Evolutionary conservation across 2,113 vertebrate species (phyloP).

Genomic region (Lampris incognitus): DNA sequence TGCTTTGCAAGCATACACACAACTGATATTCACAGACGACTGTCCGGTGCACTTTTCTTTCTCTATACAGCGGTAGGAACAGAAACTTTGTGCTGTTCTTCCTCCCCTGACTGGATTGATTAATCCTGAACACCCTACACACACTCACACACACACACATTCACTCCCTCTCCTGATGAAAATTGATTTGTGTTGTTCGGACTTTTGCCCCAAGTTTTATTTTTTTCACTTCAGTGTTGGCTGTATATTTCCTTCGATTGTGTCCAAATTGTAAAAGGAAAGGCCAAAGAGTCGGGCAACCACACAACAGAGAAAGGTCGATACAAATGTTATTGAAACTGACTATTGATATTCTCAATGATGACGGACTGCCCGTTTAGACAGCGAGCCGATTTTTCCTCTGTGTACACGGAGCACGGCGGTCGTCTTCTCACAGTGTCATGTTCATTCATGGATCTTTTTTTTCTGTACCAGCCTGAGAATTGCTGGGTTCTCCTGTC

Average conservation of each 20-base stretch:
- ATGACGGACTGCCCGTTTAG: conserved; percentile 57
- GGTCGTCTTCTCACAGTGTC: conserved; percentile 24
- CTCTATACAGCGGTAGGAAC: background rate
- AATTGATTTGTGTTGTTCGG: conserved; percentile 85
- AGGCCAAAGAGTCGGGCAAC: conserved; percentile 73
- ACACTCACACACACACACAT: conserved; percentile 1
- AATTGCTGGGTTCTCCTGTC: conserved; percentile 45
- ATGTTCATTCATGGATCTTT: conserved; percentile 53
- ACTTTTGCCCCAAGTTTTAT: conserved; percentile 59
- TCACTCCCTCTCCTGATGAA: conserved; percentile 78
- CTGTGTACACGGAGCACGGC: conserved; percentile 44
- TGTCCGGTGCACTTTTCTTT: background rate
- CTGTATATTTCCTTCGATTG: conserved; percentile 78
- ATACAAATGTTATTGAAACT: conserved; percentile 79
- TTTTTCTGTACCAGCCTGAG: conserved; percentile 28
- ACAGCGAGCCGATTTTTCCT: conserved; percentile 37
- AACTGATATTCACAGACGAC: conserved; percentile 26
- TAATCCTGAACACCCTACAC: conserved; percentile 63
- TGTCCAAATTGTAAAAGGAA: conserved; percentile 66
- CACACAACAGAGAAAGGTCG: conserved; percentile 76
- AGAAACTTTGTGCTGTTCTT: conserved; percentile 26
- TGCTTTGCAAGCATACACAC: background rate
- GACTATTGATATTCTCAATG: conserved; percentile 65
- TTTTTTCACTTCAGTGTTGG: conserved; percentile 73
- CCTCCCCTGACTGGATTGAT: conserved; percentile 65